These are phyloP conservation scores for Oligia latruncula DNA, from an alignment of 2,888 invertebrate species.

Conservation along the genomic window DNA sequence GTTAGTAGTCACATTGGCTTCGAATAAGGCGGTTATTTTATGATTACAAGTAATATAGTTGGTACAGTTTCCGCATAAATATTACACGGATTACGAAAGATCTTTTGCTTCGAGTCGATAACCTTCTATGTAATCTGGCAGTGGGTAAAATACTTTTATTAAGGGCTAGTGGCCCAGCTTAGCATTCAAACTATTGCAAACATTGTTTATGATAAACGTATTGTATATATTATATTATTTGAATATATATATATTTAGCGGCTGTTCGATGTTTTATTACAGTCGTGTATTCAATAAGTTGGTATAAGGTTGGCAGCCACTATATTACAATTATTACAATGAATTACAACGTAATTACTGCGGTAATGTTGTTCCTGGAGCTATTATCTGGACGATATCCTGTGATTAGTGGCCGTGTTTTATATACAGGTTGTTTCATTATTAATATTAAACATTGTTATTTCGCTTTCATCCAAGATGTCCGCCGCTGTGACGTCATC, in stretches of 20 bases:
- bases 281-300: conserved; percentile 46
- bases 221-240: conserved; percentile 16
- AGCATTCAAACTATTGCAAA: conserved; percentile 27
- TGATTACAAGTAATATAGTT: conserved; percentile 51
- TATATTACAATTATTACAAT: conserved; percentile 65
- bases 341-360: conserved; percentile 74
- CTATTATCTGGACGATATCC: conserved; percentile 62
- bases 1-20: conserved; percentile 60
- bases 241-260: conserved; percentile 9
- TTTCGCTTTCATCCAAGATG: conserved; percentile 33
- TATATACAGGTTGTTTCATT: conserved; percentile 62
- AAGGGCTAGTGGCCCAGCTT: not conserved
- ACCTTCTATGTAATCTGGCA: conserved; percentile 27
- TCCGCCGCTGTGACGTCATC: conserved; percentile 42
- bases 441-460: conserved; percentile 26
- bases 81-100: conserved; percentile 45
- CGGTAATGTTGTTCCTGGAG: conserved; percentile 66
- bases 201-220: conserved; percentile 25
- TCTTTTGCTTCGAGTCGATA: conserved; percentile 44
- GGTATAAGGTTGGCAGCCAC: conserved; percentile 13
- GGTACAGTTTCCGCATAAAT: conserved; percentile 49
- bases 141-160: conserved; percentile 40
- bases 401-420: conserved; percentile 56
- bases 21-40: conserved; percentile 60
- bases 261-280: conserved; percentile 29